Evolutionary conservation across 2,113 vertebrate genomes (phyloP).

Genomic region (Sylvietta virens): DNA sequence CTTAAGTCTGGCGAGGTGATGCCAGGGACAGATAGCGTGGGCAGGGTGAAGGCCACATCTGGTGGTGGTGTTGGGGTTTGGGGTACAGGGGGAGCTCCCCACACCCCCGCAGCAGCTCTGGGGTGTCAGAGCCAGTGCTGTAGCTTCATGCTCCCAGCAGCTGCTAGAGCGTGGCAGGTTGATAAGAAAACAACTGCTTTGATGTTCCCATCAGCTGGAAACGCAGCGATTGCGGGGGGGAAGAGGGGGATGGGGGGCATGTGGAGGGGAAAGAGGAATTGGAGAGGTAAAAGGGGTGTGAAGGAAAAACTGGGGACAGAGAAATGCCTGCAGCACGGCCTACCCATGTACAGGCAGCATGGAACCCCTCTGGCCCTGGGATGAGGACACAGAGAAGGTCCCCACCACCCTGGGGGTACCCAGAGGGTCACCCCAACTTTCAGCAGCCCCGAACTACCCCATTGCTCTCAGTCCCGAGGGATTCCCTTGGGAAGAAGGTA

Average conservation of each 20-base stretch:
- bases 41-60: not conserved
- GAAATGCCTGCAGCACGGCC: not conserved
- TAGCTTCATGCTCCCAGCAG: not conserved
- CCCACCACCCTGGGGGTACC: not conserved
- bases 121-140: not conserved
- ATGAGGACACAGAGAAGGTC: not conserved
- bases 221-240: accelerated
- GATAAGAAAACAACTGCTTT: not conserved
- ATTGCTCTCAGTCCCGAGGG: accelerated
- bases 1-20: not conserved
- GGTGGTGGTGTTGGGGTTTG: not conserved
- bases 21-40: not conserved
- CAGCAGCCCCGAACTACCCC: not conserved
- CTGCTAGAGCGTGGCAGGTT: not conserved
- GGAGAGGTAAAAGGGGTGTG: not conserved
- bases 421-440: not conserved
- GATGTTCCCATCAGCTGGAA: not conserved
- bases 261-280: not conserved
- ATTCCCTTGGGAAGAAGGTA: not conserved
- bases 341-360: not conserved
- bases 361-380: accelerated
- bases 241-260: not conserved
- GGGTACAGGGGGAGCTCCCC: not conserved
- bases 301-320: not conserved
- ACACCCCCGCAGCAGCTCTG: not conserved